phyloP scores from a whole-genome alignment of 2,113 vertebrate genomes.

The Leptocoma aspasia region DNA sequence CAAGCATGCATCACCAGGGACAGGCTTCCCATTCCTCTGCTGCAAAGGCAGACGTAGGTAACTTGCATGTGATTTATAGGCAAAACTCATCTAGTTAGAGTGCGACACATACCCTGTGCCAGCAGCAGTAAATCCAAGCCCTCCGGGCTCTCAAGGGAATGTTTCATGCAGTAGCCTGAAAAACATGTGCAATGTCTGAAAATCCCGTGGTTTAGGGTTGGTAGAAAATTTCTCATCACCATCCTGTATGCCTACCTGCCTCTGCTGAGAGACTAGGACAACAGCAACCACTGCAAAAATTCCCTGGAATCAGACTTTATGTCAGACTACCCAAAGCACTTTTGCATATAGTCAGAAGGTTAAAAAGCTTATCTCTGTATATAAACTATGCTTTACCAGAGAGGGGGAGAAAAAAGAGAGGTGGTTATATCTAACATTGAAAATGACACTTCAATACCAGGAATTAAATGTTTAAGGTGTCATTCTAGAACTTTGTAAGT shows the following conservation, averaged over 20 bases:
- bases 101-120: neutral
- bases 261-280: neutral
- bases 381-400: neutral
- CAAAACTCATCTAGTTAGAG: neutral
- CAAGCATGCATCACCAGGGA: neutral
- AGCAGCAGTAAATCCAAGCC: constrained; percentile 22
- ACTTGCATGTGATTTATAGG: neutral
- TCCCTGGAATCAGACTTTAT: neutral
- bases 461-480: neutral
- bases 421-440: neutral
- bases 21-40: neutral
- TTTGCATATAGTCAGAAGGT: neutral
- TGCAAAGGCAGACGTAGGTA: neutral
- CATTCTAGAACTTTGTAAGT: neutral
- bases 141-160: neutral
- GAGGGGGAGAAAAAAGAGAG: rapidly evolving
- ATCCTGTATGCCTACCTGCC: neutral
- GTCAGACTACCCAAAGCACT: neutral
- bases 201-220: neutral
- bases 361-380: neutral
- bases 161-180: neutral
- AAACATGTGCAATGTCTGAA: neutral
- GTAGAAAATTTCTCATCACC: neutral
- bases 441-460: neutral
- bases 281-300: neutral